Evolutionary conservation across 2,888 invertebrate genomes (phyloP), one percentile per base, ranked within the genome.

Genomic region (Xanthostigma xanthostigma): DNA sequence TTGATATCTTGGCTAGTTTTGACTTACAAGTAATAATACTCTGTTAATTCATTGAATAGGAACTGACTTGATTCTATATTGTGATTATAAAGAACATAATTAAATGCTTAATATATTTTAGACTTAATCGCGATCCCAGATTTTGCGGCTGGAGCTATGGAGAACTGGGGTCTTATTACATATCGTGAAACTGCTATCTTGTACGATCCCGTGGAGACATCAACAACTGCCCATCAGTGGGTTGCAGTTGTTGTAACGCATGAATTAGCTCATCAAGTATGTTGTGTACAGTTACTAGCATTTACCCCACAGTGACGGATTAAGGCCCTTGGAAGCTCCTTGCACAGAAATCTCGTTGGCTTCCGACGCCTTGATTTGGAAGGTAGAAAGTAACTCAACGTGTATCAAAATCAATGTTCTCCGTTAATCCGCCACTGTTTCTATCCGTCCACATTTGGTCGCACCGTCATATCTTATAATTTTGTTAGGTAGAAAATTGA

Each of bases 151-250:
- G 80, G 78, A 14, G 82, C 89, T 49, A 86, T 86, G 65, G 86
- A 87, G 60, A 86, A 90, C 48, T 90, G 90, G 90, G 91, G 92
- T 0, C 69, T 91, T 42, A 79, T 83, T 34, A 82, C 80, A 0
- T 84, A 81, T 64, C 66, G 82, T 47, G 84, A 84, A 63, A 79
- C 79, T 13, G 74, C 76, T 33, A 75, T 81, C 56, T 67, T 79
- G 46, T 81, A 78, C 57, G 79, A 82, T 58, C 70, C 74, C 1
- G 61, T 69, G 43, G 76, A 80, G 60, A 79, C 81, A 9, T 79
- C 81, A 1, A 75, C 79, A 3, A 66, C 71, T 6, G 76, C 76
- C 37, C 75, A 82, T 60, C 81, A 84, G 59, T 74, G 76, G 71
- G 75, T 82, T 2, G 78, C 81, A 3, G 72, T 75, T 3, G 76